Conservation (phyloP, 2,888 invertebrate species). For the Plemyria rubiginata region DNA sequence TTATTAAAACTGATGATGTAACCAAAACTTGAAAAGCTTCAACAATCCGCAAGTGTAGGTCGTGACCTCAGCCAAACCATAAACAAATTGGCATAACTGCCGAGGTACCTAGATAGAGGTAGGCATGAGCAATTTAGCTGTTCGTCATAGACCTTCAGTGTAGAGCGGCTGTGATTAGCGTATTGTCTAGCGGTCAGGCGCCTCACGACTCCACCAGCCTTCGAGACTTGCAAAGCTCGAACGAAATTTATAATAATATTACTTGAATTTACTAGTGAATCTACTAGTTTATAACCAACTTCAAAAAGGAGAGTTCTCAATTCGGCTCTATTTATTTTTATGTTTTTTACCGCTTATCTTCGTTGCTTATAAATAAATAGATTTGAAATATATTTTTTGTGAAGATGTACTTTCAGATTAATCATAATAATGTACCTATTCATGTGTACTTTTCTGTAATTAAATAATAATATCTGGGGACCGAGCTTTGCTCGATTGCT, state of each 20-base stretch:
- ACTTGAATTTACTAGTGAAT: too few relatives aligned
- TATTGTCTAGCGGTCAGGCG: conserved; percentile 40
- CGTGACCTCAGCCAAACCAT: conserved; percentile 18
- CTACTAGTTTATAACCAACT: too few relatives aligned
- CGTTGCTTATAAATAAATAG: too few relatives aligned
- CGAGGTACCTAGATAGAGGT: conserved; percentile 3
- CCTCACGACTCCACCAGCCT: conserved; percentile 35
- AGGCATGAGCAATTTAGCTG: conserved; percentile 16
- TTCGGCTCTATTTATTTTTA: too few relatives aligned
- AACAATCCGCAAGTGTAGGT: conserved; percentile 5
- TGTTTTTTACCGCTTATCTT: too few relatives aligned
- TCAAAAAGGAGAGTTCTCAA: too few relatives aligned
- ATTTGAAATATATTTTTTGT: too few relatives aligned
- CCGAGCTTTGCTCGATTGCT: too few relatives aligned
- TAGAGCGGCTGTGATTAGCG: conserved; percentile 25
- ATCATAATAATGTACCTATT: too few relatives aligned
- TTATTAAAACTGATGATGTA: background rate
- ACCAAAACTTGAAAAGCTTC: conserved; percentile 10
- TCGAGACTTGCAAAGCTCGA: conserved; percentile 16
- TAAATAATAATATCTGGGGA: too few relatives aligned
- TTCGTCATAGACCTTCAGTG: conserved; percentile 28
- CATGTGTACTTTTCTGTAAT: too few relatives aligned
- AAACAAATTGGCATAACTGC: conserved; percentile 18
- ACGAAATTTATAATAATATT: background rate
- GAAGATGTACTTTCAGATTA: too few relatives aligned